Conservation (phyloP, 2,113 vertebrate species). For the Oreamnos americanus region DNA sequence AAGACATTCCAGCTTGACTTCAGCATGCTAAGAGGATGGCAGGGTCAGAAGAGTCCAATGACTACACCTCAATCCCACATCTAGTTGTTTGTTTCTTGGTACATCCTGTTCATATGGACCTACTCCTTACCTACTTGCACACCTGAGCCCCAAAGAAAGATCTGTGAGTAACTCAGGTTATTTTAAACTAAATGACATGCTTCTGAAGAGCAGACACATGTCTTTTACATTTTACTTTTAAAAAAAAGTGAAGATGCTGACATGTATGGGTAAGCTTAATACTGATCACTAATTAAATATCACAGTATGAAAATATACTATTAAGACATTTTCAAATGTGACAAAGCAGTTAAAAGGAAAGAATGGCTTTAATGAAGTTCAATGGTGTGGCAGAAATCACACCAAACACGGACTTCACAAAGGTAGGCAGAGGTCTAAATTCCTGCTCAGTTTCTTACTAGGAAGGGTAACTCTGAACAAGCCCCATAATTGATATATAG, state of each 20-base stretch:
- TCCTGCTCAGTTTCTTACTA: not conserved
- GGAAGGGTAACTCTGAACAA: not conserved
- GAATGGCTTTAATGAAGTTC: not conserved
- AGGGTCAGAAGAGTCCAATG: not conserved
- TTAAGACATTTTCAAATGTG: conserved; percentile 11
- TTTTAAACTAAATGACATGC: not conserved
- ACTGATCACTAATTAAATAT: not conserved
- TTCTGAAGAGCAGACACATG: not conserved
- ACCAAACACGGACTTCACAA: not conserved
- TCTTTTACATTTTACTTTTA: not conserved
- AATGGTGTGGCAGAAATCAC: not conserved
- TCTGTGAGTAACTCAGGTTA: not conserved
- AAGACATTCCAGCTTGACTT: not conserved
- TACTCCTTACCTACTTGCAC: not conserved
- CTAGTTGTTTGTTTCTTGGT: not conserved
- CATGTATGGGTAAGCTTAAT: not conserved
- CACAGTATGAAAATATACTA: not conserved
- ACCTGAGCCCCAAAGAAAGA: not conserved
- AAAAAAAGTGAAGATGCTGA: not conserved
- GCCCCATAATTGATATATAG: not conserved
- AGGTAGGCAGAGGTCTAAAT: not conserved
- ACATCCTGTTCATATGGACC: not conserved
- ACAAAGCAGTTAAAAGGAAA: not conserved
- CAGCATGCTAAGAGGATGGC: not conserved
- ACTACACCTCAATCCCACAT: not conserved